Base-by-base conservation (phyloP, 1,140 invertebrate species). In the Bursaphelenchus mucronatus region DNA sequence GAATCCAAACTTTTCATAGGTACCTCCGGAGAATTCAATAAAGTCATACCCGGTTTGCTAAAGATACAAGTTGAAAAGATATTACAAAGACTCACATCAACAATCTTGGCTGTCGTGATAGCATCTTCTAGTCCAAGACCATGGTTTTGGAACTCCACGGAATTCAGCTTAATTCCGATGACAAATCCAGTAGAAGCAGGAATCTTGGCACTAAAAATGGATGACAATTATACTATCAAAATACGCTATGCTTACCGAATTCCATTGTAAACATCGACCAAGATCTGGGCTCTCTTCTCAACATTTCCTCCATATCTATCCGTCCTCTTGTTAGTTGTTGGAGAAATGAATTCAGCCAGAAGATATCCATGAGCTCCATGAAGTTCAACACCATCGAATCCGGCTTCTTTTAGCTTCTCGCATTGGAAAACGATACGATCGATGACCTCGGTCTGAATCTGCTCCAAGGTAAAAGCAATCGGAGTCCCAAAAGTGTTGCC, bases 361-460 rank as follows among this genome's bases (percentile, higher is more conserved):
- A 78, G 67, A 44, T 80, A 80, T 17, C 76, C 76, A 56, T 78
- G 73, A 21, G 77, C 76, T 19, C 57, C 76, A 53, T 78, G 76
- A 10, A 80, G 54, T 61, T 76, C 30, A 45, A 71, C 53, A 6
- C 75, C 75, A 58, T 76, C 74, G 39, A 74, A 76, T 39, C 72
- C 66, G 19, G 64, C 61, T 50, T 76, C 59, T 11, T 65, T 68
- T 11, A 41, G 58, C 43, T 65, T 66, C 45, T 61, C 52, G 13
- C 73, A 63, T n/a, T 67, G 68, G 57, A 67, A 76, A n/a, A 68
- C 68, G 56, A 72, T 76, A 40, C 65, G 69, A 21, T 74, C 74
- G 43, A 74, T 68, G 10, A 74, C 54, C 40, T 74, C 73, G 11
- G 74, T 76, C 51, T 66, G 54, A 40, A 74, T 74, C 52, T 74